Evolutionary conservation across 2,888 invertebrate genomes (phyloP).

Genomic region (Diadromus collaris): DNA sequence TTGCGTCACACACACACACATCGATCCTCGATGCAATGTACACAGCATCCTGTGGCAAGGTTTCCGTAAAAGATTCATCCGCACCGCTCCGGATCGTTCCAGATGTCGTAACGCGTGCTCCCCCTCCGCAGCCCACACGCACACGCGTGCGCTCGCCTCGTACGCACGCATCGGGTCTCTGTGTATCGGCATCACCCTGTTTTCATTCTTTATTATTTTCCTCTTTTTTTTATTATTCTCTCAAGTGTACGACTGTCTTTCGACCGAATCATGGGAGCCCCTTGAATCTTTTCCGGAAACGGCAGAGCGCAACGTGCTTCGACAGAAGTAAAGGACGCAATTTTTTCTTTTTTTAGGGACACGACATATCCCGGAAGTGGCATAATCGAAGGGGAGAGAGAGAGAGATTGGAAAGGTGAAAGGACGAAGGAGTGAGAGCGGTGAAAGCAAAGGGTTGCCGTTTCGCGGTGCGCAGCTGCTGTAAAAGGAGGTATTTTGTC

Average conservation of each 20-base stretch:
- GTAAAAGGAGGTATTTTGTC: constrained; percentile 30
- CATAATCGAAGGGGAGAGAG: constrained; percentile 50
- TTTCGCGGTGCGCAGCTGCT: constrained; percentile 47
- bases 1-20: constrained; percentile 3
- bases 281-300: constrained; percentile 50
- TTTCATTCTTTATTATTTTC: constrained; percentile 31
- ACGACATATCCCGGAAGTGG: constrained; percentile 59
- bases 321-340: constrained; percentile 28
- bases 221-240: constrained; percentile 18
- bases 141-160: not conserved
- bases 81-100: constrained; percentile 24
- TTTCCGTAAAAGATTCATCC: constrained; percentile 40
- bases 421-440: constrained; percentile 44
- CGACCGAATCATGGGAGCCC: constrained; percentile 8
- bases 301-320: constrained; percentile 22
- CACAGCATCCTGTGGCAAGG: constrained; percentile 12
- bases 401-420: constrained; percentile 46
- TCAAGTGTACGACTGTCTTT: constrained; percentile 34
- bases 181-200: constrained; percentile 28
- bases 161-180: not conserved
- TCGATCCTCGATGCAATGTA: constrained; percentile 6
- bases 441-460: constrained; percentile 59
- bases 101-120: constrained; percentile 42
- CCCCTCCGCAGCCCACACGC: not conserved
- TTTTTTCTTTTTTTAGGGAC: constrained; percentile 41